Evolutionary conservation across 2,797 vertebrate species (phyloP), one percentile per base, ranked within the genome.

Genomic region (Babyrousa celebensis): DNA sequence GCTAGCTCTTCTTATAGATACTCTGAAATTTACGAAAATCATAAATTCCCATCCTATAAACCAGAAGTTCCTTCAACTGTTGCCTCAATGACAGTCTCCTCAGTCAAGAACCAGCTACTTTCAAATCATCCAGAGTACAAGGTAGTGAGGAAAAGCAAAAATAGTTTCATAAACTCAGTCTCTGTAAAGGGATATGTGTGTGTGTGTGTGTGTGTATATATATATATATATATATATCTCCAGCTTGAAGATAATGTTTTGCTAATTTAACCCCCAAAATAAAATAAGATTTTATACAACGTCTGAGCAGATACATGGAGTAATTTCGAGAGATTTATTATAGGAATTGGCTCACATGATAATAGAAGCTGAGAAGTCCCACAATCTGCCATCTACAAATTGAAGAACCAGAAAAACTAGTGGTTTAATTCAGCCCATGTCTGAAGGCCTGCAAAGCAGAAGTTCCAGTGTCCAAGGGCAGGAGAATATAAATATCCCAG

Each of bases 11-110:
- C 32, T 86, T 48, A 25, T 58, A 71, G 62, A 36, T 68, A 23
- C 36, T 32, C n/a, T 62, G 48, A 80, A 95, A 82, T 85, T 32
- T 75, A 21, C 32, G 62, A 91, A 93, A 97, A 93, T 18, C 56
- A 79, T 88, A 54, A 94, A 62, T 10, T 43, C 43, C 21, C 29
- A 91, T 1, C 65, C 36, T 67, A 16, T 52, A 40, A 75, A 63
- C 2, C 14, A 94, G 14, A 96, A 87, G 32, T 71, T 91, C 15
- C 20, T 85, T 80, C 14, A 40, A 27, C 48, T 85, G 3, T 52
- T 86, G 40, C 52, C 36, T 87, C 21, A 58, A 8, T 91, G 36
- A 52, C 18, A 25, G 60, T 43, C 6, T 10, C 3, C 36, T 54
- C 25, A 52, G 52, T 78, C 40, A 56, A 43, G 16, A 58, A 2